These are phyloP conservation scores for Druon quercuslanigerum DNA, from an alignment of 1,140 invertebrate species.

Conservation along the genomic window DNA sequence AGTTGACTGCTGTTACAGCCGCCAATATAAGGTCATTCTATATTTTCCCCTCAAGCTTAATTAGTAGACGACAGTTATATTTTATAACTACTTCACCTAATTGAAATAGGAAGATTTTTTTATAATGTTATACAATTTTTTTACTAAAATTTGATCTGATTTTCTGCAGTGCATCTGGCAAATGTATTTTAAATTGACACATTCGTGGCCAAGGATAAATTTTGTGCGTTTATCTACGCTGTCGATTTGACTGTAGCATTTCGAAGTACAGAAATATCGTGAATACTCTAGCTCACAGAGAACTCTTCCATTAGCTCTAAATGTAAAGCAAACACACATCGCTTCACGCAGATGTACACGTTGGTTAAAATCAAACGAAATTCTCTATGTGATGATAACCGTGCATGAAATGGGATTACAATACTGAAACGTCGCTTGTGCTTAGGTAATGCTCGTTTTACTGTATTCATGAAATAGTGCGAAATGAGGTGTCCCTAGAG, in stretches of 20 bases:
- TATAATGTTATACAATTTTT: background rate
- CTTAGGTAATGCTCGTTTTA: background rate
- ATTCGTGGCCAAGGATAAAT: slow-evolving; percentile 53
- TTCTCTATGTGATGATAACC: slow-evolving; percentile 39
- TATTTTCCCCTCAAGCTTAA: background rate
- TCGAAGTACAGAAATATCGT: slow-evolving; percentile 60
- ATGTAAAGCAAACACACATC: slow-evolving; percentile 52
- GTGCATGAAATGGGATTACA: slow-evolving; percentile 40
- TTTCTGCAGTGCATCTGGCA: background rate
- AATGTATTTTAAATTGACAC: slow-evolving; percentile 49
- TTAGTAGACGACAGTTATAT: background rate
- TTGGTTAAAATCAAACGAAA: slow-evolving; percentile 5
- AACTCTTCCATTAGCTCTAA: slow-evolving; percentile 58
- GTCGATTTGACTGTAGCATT: slow-evolving; percentile 51
- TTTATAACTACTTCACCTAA: background rate
- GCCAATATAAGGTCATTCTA: background rate
- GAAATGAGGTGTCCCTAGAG: background rate
- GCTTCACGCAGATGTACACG: background rate
- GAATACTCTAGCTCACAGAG: slow-evolving; percentile 51
- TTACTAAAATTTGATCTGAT: background rate
- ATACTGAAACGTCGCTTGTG: background rate
- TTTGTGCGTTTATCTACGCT: slow-evolving; percentile 57
- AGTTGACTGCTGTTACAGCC: background rate
- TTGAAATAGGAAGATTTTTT: background rate
- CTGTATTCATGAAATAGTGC: background rate